Evolutionary conservation across 2,888 invertebrate species (phyloP), one percentile per base, ranked within the genome.

Genomic region (Noctuana brunneofusca): DNA sequence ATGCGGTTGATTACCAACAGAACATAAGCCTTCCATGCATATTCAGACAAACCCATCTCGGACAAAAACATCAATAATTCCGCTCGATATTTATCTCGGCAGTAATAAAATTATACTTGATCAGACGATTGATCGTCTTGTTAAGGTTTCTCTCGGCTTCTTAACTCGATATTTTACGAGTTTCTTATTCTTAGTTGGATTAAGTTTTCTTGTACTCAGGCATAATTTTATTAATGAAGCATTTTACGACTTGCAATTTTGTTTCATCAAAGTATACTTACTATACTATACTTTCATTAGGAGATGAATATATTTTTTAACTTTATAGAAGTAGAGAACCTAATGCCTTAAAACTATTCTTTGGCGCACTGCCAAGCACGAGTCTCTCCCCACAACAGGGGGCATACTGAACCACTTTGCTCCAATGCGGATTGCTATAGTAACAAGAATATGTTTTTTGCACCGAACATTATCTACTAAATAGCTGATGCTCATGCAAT

Each of bases 51-150:
- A 43, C 41, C 22, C 43, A 18, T 43, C 35, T 16, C 58, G 52
- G 30, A 52, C 58, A 58, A 58, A 52, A 58, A 58, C 57, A 18
- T 50, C 58, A 52, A 58, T 52, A 27, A 48, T 49, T 58, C 22
- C 38, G 11, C 50, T 50, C 52, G 52, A 59, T 52, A 59, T 43
- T 59, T 59, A 59, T 59, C 52, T 52, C 52, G 9, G 27, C 41
- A n/a, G 58, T 52, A 43, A 53, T 53, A 59, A 53, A 43, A 53
- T 59, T 59, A 59, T 53, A 53, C 59, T 59, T 59, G 59, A 59
- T 53, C 59, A 53, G 49, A 50, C 59, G 59, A 59, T 59, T 46
- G 59, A 59, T 59, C 53, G 59, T 53, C 59, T 52, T 58, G 58
- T 58, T 43, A 59, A 59, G 43, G 52, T 30, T 59, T 53, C 58